Evolutionary conservation across 2,113 vertebrate species (phyloP).

Genomic region (Pelvicachromis taeniatus): DNA sequence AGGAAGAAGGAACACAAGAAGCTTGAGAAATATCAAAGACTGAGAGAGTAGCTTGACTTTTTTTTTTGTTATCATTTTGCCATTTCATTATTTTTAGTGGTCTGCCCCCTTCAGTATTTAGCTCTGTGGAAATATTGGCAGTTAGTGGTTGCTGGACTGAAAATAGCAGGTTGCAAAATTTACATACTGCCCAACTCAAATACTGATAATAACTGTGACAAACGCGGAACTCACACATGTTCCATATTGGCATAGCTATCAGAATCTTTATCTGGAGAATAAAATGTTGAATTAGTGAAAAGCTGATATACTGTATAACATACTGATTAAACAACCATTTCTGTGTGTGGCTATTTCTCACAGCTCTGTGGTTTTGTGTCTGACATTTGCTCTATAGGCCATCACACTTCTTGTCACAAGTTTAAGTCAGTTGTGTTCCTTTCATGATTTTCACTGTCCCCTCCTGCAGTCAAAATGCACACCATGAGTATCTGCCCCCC

Average conservation of each 20-base stretch:
- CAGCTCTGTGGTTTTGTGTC: neutral
- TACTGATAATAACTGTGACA: neutral
- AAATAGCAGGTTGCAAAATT: neutral
- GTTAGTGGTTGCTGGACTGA: neutral
- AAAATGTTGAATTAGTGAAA: neutral
- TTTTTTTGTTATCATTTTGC: neutral
- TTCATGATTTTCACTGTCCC: neutral
- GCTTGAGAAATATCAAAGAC: neutral
- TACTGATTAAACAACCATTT: neutral
- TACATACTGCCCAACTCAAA: neutral
- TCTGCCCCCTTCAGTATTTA: neutral
- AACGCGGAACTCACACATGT: neutral
- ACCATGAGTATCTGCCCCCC: neutral
- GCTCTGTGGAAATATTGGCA: neutral
- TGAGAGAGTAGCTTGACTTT: neutral
- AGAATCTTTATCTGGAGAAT: neutral
- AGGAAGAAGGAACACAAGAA: neutral
- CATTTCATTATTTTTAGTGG: neutral
- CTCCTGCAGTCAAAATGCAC: neutral
- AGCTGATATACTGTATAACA: neutral
- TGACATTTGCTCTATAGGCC: conserved; percentile 15
- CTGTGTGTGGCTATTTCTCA: neutral
- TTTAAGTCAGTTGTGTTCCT: neutral
- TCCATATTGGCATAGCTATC: neutral
- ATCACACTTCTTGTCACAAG: neutral